Evolutionary conservation across 2,888 invertebrate species (phyloP), one percentile per base, ranked within the genome.

Genomic region (Dione vanillae): DNA sequence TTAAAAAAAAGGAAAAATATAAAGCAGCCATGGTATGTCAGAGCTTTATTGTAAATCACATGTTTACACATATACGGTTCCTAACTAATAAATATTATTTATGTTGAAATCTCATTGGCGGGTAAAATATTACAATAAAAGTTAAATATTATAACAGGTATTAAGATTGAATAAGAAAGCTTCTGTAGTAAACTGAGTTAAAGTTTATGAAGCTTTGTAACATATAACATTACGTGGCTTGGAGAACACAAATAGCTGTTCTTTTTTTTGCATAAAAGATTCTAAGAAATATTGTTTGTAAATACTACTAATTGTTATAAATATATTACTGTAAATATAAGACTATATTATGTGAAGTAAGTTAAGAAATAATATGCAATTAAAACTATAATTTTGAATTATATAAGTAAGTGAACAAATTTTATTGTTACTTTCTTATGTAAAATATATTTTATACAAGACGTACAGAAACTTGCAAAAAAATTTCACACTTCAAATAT

Each of bases 51-150:
- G 59, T 45, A 45, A 45, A 43, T 61, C 27, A 61, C 49, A 19
- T 11, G 14, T 37, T 49, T 11, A 7, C 27, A 35, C 0, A 27
- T 49, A 47, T 49, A 54, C 54, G 54, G 45, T 64, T 61, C 27
- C 16, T 61, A 19, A 35, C 41, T 45, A 52, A 68, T 68, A 68
- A 68, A 68, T 37, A 52, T 37, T 68, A 64, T 64, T 64, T 49
- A 64, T 37, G 35, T 40, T 64, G 37, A 61, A 45, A 61, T 27
- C 14, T 27, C 14, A 45, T 43, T 45, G 41, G 14, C 59, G 10
- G 8, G 35, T 27, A 35, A 19, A 49, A 52, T 35, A 16, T 56
- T 47, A 20, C 62, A 20, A 69, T 62, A 51, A 61, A 51, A 16
- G 11, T 9, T 6, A 20, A 6, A 45, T 45, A 47, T 69, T 62